Evolutionary conservation across 2,113 vertebrate species (phyloP).

Genomic region (Hypanus sabinus): DNA sequence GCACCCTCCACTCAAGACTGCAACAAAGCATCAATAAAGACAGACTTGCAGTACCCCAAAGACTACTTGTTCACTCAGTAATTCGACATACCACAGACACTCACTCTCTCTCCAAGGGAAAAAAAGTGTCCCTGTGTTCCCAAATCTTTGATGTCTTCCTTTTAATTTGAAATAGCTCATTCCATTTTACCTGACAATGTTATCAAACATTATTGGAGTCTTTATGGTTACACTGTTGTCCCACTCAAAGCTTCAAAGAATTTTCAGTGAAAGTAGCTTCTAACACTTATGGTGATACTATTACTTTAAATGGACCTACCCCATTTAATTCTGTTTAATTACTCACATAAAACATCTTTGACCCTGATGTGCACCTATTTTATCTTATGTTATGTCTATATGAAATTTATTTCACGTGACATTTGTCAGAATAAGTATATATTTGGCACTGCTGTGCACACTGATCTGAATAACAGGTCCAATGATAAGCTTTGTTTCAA

Average conservation of each 20-base stretch:
- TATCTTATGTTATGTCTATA: not conserved
- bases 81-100: too few relatives aligned
- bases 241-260: not conserved
- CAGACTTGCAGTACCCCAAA: too few relatives aligned
- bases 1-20: too few relatives aligned
- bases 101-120: too few relatives aligned
- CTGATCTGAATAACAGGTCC: not conserved
- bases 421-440: not conserved
- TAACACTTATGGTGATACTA: not conserved
- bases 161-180: not conserved
- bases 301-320: not conserved
- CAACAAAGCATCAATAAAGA: too few relatives aligned
- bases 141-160: not conserved
- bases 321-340: not conserved
- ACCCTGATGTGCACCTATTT: not conserved
- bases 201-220: not conserved
- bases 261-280: not conserved
- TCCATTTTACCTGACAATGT: not conserved
- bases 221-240: not conserved
- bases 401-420: not conserved
- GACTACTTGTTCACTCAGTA: too few relatives aligned
- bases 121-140: too few relatives aligned
- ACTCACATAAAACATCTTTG: not conserved
- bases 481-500: not conserved
- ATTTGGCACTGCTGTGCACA: not conserved